These are phyloP conservation scores for Vulpes ferrilata DNA, from an alignment of 2,113 vertebrate species.

Conservation along the genomic window DNA sequence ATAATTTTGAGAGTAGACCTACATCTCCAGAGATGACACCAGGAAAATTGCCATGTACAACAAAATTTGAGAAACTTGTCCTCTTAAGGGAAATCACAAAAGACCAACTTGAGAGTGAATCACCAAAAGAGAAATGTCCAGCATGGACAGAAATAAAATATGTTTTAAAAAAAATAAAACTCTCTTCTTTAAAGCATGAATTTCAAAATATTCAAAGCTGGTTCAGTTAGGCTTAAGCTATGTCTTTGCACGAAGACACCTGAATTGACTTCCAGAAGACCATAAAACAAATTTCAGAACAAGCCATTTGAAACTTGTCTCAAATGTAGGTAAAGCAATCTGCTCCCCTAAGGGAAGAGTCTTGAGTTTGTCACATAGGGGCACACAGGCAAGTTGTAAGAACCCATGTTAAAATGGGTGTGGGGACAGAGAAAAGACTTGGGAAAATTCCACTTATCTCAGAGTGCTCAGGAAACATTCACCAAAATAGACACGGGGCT, in stretches of 20 bases:
- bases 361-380: background rate
- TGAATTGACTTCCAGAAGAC: background rate
- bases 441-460: background rate
- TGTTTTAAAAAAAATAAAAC: background rate
- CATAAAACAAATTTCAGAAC: background rate
- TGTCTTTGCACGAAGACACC: background rate
- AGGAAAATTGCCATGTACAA: background rate
- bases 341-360: background rate
- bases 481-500: background rate
- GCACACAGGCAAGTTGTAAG: background rate
- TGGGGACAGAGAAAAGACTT: background rate
- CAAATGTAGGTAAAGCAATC: background rate
- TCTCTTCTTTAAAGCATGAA: background rate
- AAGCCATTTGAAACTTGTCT: background rate
- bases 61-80: background rate
- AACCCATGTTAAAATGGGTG: no score
- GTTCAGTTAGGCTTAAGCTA: background rate
- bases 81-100: background rate
- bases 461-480: background rate
- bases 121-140: background rate
- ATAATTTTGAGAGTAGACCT: background rate
- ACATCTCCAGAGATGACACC: conserved; percentile 53
- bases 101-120: background rate
- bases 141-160: background rate
- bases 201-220: background rate